A percentile compares a stretch with the other conserved stretches of the same genome.
phyloP scores from a whole-genome alignment of 2,113 vertebrate species.

The Hemicordylus capensis region DNA sequence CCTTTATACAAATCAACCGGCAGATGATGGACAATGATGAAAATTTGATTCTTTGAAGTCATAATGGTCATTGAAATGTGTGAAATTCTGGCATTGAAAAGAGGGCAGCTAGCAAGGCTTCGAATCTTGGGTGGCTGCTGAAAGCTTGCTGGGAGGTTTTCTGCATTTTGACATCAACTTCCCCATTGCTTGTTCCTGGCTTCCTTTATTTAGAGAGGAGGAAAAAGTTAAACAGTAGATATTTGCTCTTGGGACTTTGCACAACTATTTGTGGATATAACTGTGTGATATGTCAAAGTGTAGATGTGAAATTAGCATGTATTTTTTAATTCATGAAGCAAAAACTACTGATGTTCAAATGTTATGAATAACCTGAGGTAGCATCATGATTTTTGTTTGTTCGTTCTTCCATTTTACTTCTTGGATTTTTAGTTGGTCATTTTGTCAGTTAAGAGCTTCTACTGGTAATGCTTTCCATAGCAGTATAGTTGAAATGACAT shows the following conservation, averaged over 20 bases:
- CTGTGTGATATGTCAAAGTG: constrained; percentile 21
- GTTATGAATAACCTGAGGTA: constrained; percentile 15
- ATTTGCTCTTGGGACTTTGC: constrained; percentile 66
- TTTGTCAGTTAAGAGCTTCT: background rate
- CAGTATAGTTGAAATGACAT: constrained; percentile 19
- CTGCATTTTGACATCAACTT: constrained; percentile 93
- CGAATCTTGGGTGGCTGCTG: constrained; percentile 91
- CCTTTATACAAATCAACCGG: constrained; percentile 91
- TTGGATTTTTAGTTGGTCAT: background rate
- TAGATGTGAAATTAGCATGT: constrained; percentile 38
- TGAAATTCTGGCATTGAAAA: constrained; percentile 96
- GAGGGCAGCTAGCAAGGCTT: constrained; percentile 84
- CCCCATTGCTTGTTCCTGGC: constrained; percentile 89
- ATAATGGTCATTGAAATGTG: constrained; percentile 98
- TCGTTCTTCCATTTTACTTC: constrained; percentile 1
- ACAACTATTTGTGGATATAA: constrained; percentile 54
- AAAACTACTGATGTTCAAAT: constrained; percentile 29
- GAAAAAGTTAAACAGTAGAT: constrained; percentile 60
- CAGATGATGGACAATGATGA: constrained; percentile 97
- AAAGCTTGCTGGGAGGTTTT: constrained; percentile 93
- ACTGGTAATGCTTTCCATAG: constrained; percentile 17
- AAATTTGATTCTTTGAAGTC: constrained; percentile 99
- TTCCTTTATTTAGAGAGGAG: constrained; percentile 78
- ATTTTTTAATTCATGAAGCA: constrained; percentile 50
- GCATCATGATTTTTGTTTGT: background rate